Evolutionary conservation across 2,113 vertebrate species (phyloP), one percentile per base, ranked within the genome.

Genomic region (Ursus arctos): DNA sequence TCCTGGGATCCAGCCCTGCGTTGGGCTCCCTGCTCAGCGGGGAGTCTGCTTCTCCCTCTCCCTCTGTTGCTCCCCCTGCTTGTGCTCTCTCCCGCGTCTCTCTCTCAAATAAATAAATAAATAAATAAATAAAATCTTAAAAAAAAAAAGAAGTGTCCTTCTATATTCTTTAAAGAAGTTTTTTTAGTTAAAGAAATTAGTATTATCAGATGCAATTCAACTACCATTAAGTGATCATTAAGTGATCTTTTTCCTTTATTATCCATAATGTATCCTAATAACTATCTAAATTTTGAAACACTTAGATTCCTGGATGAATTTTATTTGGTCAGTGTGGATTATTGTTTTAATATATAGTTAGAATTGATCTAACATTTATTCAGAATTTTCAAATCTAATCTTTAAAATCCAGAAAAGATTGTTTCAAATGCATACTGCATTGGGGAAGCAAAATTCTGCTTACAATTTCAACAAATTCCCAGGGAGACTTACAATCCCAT

Each of bases 381-480:
- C 82, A 90, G 8, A 40, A 92, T 94, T 77, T 94, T 94, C 31
- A 97, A 76, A 94, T 79, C 21, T 90, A 86, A n/a, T 4, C 43
- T 89, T 80, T 67, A n/a, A 88, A 81, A 92, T n/a, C 55, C 33
- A 61, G 57, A 57, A 81, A 87, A 94, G 7, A 59, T 77, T 57
- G 33, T 74, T 93, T 86, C 67, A 63, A 82, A 83, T 79, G 9
- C 33, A 47, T 22, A 47, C 47, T 79, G 28, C 15, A 19, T 10
- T 65, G 13, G 81, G 71, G 16, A 83, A 89, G 33, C 88, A 82
- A 81, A 57, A 51, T 7, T 47, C 28, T 85, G 65, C 16, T 80
- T 81, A 84, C 28, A 88, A 49, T 63, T 61, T 94, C 3, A 18
- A 77, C 59, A 95, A 16, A 74, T 59, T 76, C 74, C 65, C 16